Base-by-base conservation (phyloP, 2,888 invertebrate species). In the Argynnis bischoffii region DNA sequence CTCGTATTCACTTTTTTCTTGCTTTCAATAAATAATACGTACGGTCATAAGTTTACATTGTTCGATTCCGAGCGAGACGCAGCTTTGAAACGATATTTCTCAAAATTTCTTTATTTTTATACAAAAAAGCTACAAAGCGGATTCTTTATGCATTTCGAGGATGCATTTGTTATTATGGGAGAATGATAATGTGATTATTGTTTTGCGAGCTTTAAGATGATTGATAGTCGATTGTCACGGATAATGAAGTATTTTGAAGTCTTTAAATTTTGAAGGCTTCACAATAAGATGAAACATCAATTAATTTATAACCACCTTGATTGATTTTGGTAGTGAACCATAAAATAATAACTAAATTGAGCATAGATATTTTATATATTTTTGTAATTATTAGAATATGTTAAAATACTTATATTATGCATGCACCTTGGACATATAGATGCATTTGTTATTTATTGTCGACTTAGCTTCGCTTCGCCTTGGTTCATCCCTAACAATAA, bases 181-280 rank as follows among this genome's bases (percentile, higher is more conserved):
- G 86, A 90, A 91, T 90, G 88, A 92, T 92, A 90, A 91, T 90
- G 86, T 91, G 89, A 91, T 91, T 92, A 92, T 91, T 92, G 91
- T 92, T 92, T 92, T 91, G 92, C 90, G 86, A 88, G 86, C 79
- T 83, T 83, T 78, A 73, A 76, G 76, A 88, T 91, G 91, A 92
- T 90, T 87, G 88, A 92, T 92, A 78, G 85, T 83, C 83, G 82
- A 85, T 87, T 90, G 90, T 90, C 89, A 89, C 84, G 84, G 85
- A 79, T 88, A 89, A 91, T 89, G 84, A 90, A 89, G 86, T 87
- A 85, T 86, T 88, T 86, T 81, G 75, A 78, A 81, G 80, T 77
- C 77, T 77, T 83, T 79, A 76, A 81, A 81, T 83, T 86, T 84
- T 83, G 81, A 71, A 74, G 71, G 72, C 69, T 73, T 71, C 67